Conservation (phyloP, 2,113 vertebrate genomes). For the Platanista minor region DNA sequence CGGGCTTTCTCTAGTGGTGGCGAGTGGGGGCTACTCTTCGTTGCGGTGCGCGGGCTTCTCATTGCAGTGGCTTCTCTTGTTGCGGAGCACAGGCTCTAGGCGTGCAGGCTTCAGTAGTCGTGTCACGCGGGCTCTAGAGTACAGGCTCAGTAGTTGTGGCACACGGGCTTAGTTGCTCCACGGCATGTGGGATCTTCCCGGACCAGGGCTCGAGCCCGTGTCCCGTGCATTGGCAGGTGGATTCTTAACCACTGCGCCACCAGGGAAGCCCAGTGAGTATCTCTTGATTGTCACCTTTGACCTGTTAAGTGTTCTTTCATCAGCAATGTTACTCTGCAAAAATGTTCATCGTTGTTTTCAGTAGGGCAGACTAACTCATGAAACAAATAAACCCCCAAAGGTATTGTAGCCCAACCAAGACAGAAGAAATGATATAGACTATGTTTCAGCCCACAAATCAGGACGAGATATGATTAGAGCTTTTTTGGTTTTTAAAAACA, state of each 20-base stretch:
- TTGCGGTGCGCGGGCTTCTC: no score
- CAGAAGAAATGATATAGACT: neutral
- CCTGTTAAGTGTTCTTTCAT: neutral
- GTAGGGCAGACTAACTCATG: neutral
- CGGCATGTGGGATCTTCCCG: no score
- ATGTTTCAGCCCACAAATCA: neutral
- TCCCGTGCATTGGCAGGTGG: no score
- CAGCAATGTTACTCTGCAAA: neutral
- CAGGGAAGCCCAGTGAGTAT: neutral
- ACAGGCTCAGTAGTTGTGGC: no score
- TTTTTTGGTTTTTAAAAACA: neutral
- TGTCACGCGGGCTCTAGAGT: no score
- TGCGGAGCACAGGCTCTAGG: no score
- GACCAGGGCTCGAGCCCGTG: no score
- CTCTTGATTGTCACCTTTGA: neutral
- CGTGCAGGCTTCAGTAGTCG: fast-evolving
- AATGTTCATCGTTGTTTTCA: neutral
- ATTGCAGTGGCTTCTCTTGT: no score
- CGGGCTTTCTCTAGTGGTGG: no score
- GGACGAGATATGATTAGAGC: neutral
- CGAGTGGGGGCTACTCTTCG: no score
- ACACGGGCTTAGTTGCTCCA: no score
- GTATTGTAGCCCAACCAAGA: neutral
- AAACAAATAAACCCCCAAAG: neutral
- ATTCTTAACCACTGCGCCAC: no score